Conservation (phyloP, 2,113 vertebrate genomes). For the Neogobius melanostomus region DNA sequence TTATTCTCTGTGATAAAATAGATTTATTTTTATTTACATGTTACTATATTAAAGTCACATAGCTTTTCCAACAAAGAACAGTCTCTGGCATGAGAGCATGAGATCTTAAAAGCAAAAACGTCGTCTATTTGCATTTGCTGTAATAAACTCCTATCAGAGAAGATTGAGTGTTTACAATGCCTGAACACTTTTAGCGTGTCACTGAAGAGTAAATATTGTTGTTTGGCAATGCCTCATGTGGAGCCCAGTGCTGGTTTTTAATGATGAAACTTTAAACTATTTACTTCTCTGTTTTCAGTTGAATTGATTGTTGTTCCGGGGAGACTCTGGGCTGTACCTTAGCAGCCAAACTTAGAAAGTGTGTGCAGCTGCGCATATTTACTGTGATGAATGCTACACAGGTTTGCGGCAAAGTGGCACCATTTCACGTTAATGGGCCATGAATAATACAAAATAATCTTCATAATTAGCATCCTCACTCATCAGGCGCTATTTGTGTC, state of each 20-base stretch:
- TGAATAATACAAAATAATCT: constrained; percentile 14
- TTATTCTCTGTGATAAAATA: not conserved
- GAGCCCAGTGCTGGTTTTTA: constrained; percentile 17
- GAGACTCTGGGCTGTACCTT: not conserved
- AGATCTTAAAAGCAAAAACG: too few relatives aligned
- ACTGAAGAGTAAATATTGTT: constrained; percentile 11
- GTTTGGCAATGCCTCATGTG: constrained; percentile 9
- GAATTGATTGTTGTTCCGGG: constrained; percentile 19
- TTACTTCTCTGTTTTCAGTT: constrained; percentile 11
- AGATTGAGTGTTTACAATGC: not conserved
- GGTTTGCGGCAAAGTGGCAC: not conserved
- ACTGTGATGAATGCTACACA: constrained; percentile 14
- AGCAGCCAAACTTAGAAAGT: constrained; percentile 22
- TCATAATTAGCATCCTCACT: constrained; percentile 5
- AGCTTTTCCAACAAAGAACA: not conserved
- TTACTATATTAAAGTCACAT: not conserved
- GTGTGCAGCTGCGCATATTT: constrained; percentile 15
- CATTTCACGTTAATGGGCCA: constrained; percentile 25
- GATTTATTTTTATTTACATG: not conserved
- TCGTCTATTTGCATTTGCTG: not conserved
- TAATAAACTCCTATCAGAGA: not conserved
- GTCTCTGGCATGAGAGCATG: too few relatives aligned
- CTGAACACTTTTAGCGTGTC: constrained; percentile 5
- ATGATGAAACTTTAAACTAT: constrained; percentile 17
- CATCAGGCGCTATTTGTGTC: not conserved